These are phyloP conservation scores for Indicator maculatus DNA, from an alignment of 2,113 vertebrate species.

Conservation along the genomic window DNA sequence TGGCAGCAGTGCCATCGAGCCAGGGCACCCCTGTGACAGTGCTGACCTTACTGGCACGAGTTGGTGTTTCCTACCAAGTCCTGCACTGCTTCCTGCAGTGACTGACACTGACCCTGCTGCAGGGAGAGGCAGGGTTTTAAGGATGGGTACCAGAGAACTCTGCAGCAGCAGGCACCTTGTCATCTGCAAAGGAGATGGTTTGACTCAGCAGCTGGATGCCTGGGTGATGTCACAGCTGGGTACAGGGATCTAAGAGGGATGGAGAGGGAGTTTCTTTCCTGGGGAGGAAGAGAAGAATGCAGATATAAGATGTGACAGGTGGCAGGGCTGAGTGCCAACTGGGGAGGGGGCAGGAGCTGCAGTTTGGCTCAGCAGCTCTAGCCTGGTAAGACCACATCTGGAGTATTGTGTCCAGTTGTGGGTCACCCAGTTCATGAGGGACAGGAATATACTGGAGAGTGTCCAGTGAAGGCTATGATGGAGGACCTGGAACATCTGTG, in stretches of 20 bases:
- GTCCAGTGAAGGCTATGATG: no score
- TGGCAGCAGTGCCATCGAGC: not conserved
- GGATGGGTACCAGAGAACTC: not conserved
- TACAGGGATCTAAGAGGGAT: not conserved
- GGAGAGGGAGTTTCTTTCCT: not conserved
- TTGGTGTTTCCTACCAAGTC: not conserved
- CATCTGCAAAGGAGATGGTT: not conserved
- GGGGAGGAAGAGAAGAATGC: not conserved
- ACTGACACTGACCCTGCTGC: accelerated
- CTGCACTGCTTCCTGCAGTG: not conserved
- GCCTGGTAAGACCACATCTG: no score
- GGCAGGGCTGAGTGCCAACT: not conserved
- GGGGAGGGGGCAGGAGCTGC: not conserved
- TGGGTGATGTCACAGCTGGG: accelerated
- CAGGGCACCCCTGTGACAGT: accelerated
- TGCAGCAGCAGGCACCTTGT: accelerated
- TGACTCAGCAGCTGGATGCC: not conserved
- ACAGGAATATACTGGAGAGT: no score
- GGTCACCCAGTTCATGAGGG: no score
- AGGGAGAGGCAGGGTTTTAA: not conserved
- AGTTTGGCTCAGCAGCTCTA: not conserved
- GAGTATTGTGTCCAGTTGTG: no score
- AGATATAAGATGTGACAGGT: accelerated
- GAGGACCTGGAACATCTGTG: no score
- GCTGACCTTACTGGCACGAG: not conserved